Percentiles rank a stretch among this genome's conserved stretches.
phyloP scores from a whole-genome alignment of 2,797 vertebrate species.

The Eleutherodactylus coqui region DNA sequence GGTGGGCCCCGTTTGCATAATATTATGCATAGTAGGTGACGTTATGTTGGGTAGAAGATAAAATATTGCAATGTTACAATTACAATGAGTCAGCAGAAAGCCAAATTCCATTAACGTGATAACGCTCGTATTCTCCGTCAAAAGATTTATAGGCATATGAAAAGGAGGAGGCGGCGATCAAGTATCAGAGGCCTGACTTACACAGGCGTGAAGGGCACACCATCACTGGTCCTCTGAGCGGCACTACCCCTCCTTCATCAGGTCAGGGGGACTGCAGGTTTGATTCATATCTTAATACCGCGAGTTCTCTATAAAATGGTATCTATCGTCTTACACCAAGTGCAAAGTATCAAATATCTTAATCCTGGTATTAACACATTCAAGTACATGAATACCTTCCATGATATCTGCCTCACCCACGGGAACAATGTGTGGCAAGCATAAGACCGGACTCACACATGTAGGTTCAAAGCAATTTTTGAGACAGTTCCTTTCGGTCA shows the following conservation, averaged over 20 bases:
- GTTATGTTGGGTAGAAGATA: constrained; percentile 20
- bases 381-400: not conserved
- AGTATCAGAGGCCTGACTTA: constrained; percentile 29
- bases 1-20: not conserved
- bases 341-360: not conserved
- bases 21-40: not conserved
- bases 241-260: not conserved
- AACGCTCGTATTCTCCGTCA: constrained; percentile 28
- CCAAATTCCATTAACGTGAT: constrained; percentile 52
- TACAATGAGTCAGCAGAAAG: constrained; percentile 46
- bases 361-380: not conserved
- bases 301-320: not conserved
- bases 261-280: not conserved
- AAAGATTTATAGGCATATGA: constrained; percentile 43
- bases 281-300: not conserved
- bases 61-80: constrained; percentile 31
- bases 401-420: not conserved
- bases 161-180: constrained; percentile 22
- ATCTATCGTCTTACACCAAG: not conserved
- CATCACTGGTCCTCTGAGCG: constrained; percentile 22
- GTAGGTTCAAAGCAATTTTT: no score
- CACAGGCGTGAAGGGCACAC: constrained; percentile 44
- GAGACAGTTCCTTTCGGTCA: not conserved
- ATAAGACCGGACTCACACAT: not conserved
- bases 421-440: not conserved